Base-by-base conservation (phyloP, 2,113 vertebrate genomes). In the Setophaga coronata region DNA sequence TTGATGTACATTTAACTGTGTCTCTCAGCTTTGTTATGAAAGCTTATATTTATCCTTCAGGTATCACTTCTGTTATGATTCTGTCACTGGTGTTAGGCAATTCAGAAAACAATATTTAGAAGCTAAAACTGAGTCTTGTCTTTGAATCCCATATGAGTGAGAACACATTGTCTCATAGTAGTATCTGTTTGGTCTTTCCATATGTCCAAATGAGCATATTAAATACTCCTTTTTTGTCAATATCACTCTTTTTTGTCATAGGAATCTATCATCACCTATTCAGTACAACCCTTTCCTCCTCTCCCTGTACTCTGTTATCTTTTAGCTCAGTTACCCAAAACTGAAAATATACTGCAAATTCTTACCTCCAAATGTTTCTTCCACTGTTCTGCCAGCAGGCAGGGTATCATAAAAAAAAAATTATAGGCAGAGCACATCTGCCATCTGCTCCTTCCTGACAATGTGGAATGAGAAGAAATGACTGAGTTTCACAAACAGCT, bases 361-460 rank as follows among this genome's bases (percentile, higher is more conserved):
- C 66, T 87, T 85, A 43, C 74, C 78, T 89, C 61, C 73, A 85
- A 94, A 93, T 90, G 82, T 71, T 83, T 65, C 81, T 78, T 91
- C 40, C 5, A 7, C 77, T 82, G 43, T 69, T 94, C 73, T 87
- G 65, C 78, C 92, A 93, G 90, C 74, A 87, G 87, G 61, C 92
- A 90, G 85, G 50, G 40, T 51, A 82, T 93, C 74, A 80, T 90
- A 87, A 90, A 91, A 94, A 34, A 84, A 86, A 8, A 91, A 82
- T 93, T 79, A 93, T 11, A 91, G 69, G 61, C 87, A 87, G 82
- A 93, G 74, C 94, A 90, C 92, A 84, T 94, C 92, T 95, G 85
- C 94, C 87, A 93, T 97, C 92, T 93, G 92, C 88, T 96, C 74
- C 78, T 91, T 91, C 81, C 66, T 93, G 90, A 94, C 92, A 90